Evolutionary conservation across 35 echinoderm and acorn worm species (phyloP), one percentile per base, ranked within the genome.

Genomic region (Apostichopus californicus): DNA sequence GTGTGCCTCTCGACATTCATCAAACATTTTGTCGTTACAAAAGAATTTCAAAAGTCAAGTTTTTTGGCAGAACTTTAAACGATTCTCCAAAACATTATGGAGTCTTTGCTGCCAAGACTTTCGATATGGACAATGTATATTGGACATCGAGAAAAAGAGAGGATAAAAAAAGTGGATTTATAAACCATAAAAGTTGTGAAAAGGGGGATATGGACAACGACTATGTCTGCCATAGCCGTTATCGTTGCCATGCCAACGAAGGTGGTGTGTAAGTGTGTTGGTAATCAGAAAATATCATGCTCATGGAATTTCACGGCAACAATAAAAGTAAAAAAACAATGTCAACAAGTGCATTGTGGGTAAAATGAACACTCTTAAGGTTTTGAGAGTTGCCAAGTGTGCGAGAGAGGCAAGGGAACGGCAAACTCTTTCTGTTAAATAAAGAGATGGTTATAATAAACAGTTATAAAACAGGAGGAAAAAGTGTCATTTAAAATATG

Each of bases 261-360:
- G 80, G 25, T 87, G 34, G 34, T 46, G 59, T 57, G 59, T 65
- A 59, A 59, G 55, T 59, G 86, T 87, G 86, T 26, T 87, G 23
- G 86, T 59, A 14, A 87, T 87, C 57, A 87, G 64, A 11, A 68
- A 68, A 68, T 8, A 87, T 52, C 86, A 87, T 87, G 86, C 86
- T 65, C 86, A 28, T 87, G 64, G 86, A 87, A 28, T 24, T 68
- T 87, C 86, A 87, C 86, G 59, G 86, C 86, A 87, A 87, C 86
- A 57, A 71, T 28, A 28, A 28, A 28, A 28, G 26, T 28, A 46
- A 46, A 46, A 46, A 46, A 46, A 46, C 34, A 46, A 87, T 63
- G 86, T 87, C 64, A 22, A 87, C 86, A 71, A 87, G 86, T 87
- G 86, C 86, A 87, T 87, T 71, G 57, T 87, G 86, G 86, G 86